These are phyloP conservation scores for sheep (Ovis aries) DNA, from an alignment of 2,113 vertebrate genomes.

Conservation along the genomic window DNA sequence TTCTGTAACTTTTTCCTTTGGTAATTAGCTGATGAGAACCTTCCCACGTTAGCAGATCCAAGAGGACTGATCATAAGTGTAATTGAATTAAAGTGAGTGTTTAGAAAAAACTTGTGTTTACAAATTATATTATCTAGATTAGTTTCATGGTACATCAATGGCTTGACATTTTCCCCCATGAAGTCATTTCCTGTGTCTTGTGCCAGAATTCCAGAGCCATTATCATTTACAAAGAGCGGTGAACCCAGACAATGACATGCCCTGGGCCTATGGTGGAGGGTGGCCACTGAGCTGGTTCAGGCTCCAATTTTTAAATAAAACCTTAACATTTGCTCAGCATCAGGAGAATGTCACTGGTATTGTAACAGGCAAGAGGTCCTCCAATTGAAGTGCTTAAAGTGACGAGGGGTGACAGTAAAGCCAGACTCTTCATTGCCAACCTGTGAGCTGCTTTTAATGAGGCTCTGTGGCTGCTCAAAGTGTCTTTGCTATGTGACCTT, in stretches of 20 bases:
- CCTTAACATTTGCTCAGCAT: background rate
- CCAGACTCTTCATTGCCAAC: background rate
- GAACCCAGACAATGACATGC: fast-evolving
- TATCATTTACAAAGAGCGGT: background rate
- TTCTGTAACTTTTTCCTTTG: background rate
- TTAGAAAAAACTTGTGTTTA: background rate
- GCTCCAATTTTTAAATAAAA: background rate
- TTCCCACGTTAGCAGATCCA: background rate
- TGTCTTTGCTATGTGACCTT: conserved; percentile 1
- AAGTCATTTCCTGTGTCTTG: background rate
- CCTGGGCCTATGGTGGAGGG: background rate
- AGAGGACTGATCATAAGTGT: background rate
- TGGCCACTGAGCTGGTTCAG: background rate
- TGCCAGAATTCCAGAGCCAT: background rate
- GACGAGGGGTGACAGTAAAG: fast-evolving
- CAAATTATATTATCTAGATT: background rate
- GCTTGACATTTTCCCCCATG: background rate
- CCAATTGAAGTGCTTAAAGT: background rate
- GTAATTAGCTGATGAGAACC: background rate
- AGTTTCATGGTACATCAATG: background rate
- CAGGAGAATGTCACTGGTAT: background rate
- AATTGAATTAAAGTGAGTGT: background rate
- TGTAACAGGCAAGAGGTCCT: background rate
- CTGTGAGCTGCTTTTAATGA: background rate
- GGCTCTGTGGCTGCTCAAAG: background rate